These are phyloP conservation scores for Tenthredo scrophulariae DNA, from an alignment of 2,888 invertebrate genomes.

Conservation along the genomic window DNA sequence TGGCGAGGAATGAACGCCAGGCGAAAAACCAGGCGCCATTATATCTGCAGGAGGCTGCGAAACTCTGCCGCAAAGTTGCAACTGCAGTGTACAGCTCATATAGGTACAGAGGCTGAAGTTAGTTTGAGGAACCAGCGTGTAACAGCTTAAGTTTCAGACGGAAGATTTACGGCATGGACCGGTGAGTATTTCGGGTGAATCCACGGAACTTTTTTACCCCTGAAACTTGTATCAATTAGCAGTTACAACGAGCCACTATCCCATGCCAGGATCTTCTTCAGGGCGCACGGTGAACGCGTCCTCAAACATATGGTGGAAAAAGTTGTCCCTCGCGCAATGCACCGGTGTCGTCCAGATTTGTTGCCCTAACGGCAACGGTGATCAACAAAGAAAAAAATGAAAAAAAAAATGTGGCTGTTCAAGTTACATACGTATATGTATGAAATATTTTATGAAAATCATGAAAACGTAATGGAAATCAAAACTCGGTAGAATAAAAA, in stretches of 20 bases:
- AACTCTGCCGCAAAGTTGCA: background rate
- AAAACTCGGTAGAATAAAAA: background rate
- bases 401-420: background rate
- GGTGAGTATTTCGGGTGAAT: constrained; percentile 34
- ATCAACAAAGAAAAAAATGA: background rate
- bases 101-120: background rate
- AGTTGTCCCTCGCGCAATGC: constrained; percentile 22
- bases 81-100: background rate
- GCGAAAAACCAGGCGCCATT: constrained; percentile 52
- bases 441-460: background rate
- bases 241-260: constrained; percentile 39
- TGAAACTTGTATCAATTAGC: constrained; percentile 47
- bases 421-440: background rate
- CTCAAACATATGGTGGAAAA: constrained; percentile 50
- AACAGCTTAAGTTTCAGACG: constrained; percentile 15
- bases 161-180: constrained; percentile 42
- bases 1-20: constrained; percentile 1
- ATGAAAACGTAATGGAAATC: background rate
- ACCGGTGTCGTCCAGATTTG: constrained; percentile 12
- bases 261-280: background rate
- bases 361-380: background rate
- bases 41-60: constrained; percentile 30
- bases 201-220: background rate
- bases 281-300: constrained; percentile 14
- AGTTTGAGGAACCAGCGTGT: constrained; percentile 12